Base-by-base conservation (phyloP, 2,888 invertebrate species). In the Oasisia sp. region DNA sequence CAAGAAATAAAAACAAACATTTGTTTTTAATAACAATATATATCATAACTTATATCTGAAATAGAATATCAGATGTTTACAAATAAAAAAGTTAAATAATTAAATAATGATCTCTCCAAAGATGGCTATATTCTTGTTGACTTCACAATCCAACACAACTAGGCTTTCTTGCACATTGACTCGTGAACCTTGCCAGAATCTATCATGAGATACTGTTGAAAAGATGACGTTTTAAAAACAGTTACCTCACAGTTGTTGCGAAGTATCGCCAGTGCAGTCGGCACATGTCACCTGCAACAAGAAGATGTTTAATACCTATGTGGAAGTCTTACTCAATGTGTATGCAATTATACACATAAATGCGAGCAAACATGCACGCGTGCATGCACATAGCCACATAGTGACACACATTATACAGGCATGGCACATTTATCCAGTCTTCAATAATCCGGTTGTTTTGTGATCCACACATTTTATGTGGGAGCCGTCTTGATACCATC, bases 251-350 rank as follows among this genome's bases (percentile, higher is more conserved):
- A n/a, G 74, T 27, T 27, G 27, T n/a, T 7, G 7, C 7, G 7
- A 27, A 19, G 27, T 74, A 19, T 58, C 58, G 0, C 58, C 14
- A 58, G 58, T 58, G 58, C 58, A 58, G 27, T 58, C n/a, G n/a
- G n/a, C n/a, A n/a, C n/a, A n/a, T 14, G 27, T n/a, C 74, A 7
- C 7, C 74, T 27, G 27, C 74, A 74, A 27, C 74, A 74, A 74
- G 74, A 74, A 5, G 27, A n/a, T 74, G 19, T 74, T n/a, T 19
- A n/a, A 74, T 74, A 74, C 27, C 27, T 74, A 74, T 27, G 27
- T 74, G 74, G n/a, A 74, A 74, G 7, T 89, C 32, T 89, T 89
- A 32, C 92, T 9, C 93, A 95, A 74, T 19, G 27, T 74, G 5
- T 27, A 74, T 19, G 11, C 19, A 56, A 11, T 56, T 0, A 7